phyloP scores from a whole-genome alignment of 2,113 vertebrate species.

The Sylvilagus bachmani region DNA sequence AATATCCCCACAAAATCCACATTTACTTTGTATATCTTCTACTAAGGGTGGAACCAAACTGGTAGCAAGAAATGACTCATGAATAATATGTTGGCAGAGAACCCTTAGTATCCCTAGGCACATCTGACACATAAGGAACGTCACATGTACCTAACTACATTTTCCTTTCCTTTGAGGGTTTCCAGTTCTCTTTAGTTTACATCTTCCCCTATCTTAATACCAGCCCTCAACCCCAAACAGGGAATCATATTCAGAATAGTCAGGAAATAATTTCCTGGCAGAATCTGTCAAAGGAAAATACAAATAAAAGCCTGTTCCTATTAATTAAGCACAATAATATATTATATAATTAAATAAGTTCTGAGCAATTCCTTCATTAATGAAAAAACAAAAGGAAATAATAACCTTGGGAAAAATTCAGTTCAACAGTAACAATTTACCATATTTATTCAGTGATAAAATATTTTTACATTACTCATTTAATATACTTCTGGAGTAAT shows the following conservation, averaged over 20 bases:
- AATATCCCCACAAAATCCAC: not conserved
- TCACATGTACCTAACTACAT: not conserved
- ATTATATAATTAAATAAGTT: not conserved
- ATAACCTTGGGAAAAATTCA: not conserved
- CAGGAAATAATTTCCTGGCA: conserved; percentile 43
- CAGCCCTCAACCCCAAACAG: not conserved
- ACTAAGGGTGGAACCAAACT: conserved; percentile 67
- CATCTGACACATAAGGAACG: conserved; percentile 37
- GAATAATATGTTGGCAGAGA: conserved; percentile 57
- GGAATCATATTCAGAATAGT: conserved; percentile 10
- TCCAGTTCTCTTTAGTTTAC: conserved; percentile 50
- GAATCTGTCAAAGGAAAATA: conserved; percentile 30
- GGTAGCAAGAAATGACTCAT: conserved; percentile 51
- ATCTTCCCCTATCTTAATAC: not conserved
- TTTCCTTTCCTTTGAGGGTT: conserved; percentile 53
- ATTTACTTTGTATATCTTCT: conserved; percentile 58
- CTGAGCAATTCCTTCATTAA: conserved; percentile 48
- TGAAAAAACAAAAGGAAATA: not conserved
- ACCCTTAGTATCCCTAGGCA: conserved; percentile 49
- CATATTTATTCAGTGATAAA: conserved; percentile 34
- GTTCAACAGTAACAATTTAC: not conserved
- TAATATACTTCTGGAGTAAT: too few species aligned
- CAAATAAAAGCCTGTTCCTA: conserved; percentile 25
- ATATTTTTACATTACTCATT: not conserved
- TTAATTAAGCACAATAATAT: not conserved